Base-by-base conservation (phyloP, 2,888 invertebrate species). In the Pachydiplax longipennis region DNA sequence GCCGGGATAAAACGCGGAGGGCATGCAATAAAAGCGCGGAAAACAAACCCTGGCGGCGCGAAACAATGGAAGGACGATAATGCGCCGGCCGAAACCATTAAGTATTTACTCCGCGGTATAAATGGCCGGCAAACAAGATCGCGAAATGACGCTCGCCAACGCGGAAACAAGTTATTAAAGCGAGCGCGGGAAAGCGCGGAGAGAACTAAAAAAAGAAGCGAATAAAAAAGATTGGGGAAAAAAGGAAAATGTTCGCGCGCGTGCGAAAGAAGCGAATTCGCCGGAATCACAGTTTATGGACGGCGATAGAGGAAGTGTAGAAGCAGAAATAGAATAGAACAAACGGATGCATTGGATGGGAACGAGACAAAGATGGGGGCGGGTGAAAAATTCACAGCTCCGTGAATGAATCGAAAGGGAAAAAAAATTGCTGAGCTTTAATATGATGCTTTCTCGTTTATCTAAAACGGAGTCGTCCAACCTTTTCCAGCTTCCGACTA, bases 81-180 rank as follows among this genome's bases (percentile, higher is more conserved):
- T 37, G 61, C n/a, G 87, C 12, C 61, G 37, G 65, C 31, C 65
- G 61, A 61, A 87, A 61, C 61, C 87, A 87, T 87, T 87, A 87
- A 87, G 87, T 87, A 87, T 87, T 87, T 87, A 87, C 87, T 87
- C 61, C 87, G n/a, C 61, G 61, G 61, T n/a, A 65, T 65, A 87
- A 61, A 87, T 65, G 37, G 87, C 22, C 61, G 61, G 87, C 87
- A 65, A 87, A 87, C 61, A 61, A 87, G 87, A 61, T 87, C 87
- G 37, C 87, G 87, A 65, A 87, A 87, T 87, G 65, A 87, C 87
- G 87, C 87, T 61, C 58, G 61, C 61, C 87, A 87, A 87, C 40
- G 37, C 87, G 87, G 87, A 87, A 87, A 87, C 87, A 37, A 40
- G 87, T 87, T 87, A 61, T 87, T 87, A 61, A 83, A 35, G 61